A percentile compares a stretch with the other conserved stretches of the same genome.
These are phyloP conservation scores for Habroteleia sp. DNA, from an alignment of 2,888 invertebrate species.

Conservation along the genomic window DNA sequence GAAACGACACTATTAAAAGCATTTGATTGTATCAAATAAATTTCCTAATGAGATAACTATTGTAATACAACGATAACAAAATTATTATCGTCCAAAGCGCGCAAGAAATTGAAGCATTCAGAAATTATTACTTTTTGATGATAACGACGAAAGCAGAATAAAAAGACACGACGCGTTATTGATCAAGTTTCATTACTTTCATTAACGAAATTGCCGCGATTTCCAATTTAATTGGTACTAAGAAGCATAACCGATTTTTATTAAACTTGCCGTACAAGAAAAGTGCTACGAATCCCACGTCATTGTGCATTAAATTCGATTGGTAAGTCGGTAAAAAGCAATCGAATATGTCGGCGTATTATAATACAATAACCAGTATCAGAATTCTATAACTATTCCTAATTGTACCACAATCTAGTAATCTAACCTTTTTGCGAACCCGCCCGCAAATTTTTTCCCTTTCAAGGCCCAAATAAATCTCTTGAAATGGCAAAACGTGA, in stretches of 20 bases:
- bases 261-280: slow-evolving; percentile 16
- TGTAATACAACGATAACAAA: too few relatives aligned
- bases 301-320: slow-evolving; percentile 9
- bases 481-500: slow-evolving; percentile 61
- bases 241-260: slow-evolving; percentile 12
- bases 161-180: too few relatives aligned
- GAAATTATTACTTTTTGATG: too few relatives aligned
- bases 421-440: slow-evolving; percentile 60
- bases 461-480: slow-evolving; percentile 64
- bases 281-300: slow-evolving; percentile 27
- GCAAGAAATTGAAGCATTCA: too few relatives aligned
- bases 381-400: slow-evolving; percentile 28
- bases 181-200: too few relatives aligned
- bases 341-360: slow-evolving; percentile 20
- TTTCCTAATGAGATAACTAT: too few relatives aligned
- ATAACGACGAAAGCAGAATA: too few relatives aligned
- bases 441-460: slow-evolving; percentile 50
- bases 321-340: slow-evolving; percentile 17
- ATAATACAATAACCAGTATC: slow-evolving; percentile 40
- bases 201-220: too few relatives aligned
- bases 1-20: too few relatives aligned
- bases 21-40: too few relatives aligned
- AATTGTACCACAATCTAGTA: slow-evolving; percentile 58
- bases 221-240: slow-evolving; percentile 10
- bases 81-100: too few relatives aligned